phyloP scores from a whole-genome alignment of 2,888 invertebrate genomes.

The Matsumyia berberina region DNA sequence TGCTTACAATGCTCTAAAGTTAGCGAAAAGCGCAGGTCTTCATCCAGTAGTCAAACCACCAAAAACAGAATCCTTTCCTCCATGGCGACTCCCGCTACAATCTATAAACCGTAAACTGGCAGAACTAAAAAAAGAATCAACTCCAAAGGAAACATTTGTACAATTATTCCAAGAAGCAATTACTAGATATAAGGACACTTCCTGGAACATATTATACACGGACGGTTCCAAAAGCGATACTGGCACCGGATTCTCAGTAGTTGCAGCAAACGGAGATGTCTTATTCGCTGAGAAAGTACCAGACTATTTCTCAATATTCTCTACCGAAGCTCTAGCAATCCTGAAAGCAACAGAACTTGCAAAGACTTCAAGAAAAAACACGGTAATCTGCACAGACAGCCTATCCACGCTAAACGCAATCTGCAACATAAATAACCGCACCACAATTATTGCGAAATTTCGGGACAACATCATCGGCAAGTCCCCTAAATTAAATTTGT shows the following conservation, averaged over 20 bases:
- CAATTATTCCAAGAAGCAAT: background rate
- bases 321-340: constrained; percentile 38
- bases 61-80: constrained; percentile 4
- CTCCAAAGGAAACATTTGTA: background rate
- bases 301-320: background rate
- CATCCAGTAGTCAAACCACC: background rate
- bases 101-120: too few species aligned
- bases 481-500: too few species aligned
- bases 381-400: constrained; percentile 40
- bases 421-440: constrained; percentile 8
- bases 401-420: constrained; percentile 4
- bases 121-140: too few species aligned
- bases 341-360: constrained; percentile 24
- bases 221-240: constrained; percentile 36
- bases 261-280: constrained; percentile 23
- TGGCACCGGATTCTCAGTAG: constrained; percentile 37
- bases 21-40: background rate
- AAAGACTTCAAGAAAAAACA: background rate
- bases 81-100: too few species aligned
- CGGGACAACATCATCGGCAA: constrained; percentile 14
- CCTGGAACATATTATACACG: constrained; percentile 28
- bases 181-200: too few species aligned
- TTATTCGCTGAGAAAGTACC: background rate
- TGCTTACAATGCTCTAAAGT: background rate
- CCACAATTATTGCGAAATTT: background rate